Percentiles rank a stretch among this genome's conserved stretches.
These are phyloP conservation scores for Cerastoderma edule DNA, from an alignment of 2,888 invertebrate species.

Conservation along the genomic window DNA sequence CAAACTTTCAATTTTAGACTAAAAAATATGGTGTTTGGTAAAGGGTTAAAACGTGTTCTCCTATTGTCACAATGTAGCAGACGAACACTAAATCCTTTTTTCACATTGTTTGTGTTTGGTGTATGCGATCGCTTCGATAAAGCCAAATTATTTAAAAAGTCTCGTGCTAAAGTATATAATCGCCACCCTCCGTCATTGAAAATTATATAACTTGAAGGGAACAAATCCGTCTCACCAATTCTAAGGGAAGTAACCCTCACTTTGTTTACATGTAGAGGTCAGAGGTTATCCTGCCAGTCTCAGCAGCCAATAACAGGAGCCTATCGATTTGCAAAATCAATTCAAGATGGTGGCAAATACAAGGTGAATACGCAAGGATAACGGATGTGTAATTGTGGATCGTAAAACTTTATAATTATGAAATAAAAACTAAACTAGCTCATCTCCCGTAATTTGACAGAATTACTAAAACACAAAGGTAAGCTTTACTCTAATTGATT, in stretches of 20 bases:
- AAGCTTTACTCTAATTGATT: not conserved
- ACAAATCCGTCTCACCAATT: not conserved
- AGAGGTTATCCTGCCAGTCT: conserved; percentile 42
- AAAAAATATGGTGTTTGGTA: not conserved
- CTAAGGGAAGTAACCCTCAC: conserved; percentile 30
- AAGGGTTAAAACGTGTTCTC: not conserved
- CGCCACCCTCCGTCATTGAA: too few species aligned
- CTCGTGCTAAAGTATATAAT: too few species aligned
- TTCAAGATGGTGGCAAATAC: conserved; percentile 61
- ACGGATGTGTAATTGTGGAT: conserved; percentile 8
- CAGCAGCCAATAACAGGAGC: conserved; percentile 54
- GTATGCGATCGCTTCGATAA: too few species aligned
- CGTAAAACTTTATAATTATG: conserved; percentile 36
- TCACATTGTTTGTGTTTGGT: too few species aligned
- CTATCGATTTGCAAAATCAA: conserved; percentile 60
- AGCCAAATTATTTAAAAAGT: too few species aligned
- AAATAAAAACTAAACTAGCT: conserved; percentile 28
- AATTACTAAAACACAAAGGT: conserved; percentile 16
- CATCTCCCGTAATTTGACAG: not conserved
- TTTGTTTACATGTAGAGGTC: conserved; percentile 48
- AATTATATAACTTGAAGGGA: too few species aligned
- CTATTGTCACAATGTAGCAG: too few species aligned
- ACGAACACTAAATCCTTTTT: too few species aligned
- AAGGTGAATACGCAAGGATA: conserved; percentile 52
- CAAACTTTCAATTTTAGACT: not conserved